These are phyloP conservation scores for Lutjanus erythropterus DNA, from an alignment of 2,113 vertebrate genomes.

Conservation along the genomic window DNA sequence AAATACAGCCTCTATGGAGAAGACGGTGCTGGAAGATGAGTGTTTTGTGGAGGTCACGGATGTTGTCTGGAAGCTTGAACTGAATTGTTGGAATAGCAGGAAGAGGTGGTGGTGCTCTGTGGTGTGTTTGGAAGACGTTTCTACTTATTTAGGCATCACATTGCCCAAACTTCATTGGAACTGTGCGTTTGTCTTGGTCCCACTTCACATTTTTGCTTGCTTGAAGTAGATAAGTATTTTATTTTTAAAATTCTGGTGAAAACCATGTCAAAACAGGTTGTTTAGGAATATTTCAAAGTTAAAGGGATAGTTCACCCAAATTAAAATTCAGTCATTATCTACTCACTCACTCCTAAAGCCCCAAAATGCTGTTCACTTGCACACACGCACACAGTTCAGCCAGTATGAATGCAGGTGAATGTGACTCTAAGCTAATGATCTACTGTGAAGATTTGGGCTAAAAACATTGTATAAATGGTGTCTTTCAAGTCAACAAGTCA, in stretches of 20 bases:
- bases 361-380: no score
- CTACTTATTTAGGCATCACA: neutral
- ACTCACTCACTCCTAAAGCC: no score
- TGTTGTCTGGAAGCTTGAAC: neutral
- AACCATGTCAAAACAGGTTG: neutral
- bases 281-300: no score
- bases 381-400: no score
- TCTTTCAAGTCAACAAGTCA: no score
- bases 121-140: neutral
- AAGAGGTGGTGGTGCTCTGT: neutral
- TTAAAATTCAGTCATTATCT: no score
- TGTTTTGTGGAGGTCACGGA: neutral
- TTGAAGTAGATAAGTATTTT: neutral
- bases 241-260: neutral
- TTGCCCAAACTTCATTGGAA: neutral
- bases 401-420: no score
- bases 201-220: neutral
- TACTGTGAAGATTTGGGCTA: no score
- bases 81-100: neutral
- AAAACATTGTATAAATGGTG: no score
- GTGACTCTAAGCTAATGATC: no score
- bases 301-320: no score
- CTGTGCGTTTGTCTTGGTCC: neutral
- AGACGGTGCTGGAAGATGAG: constrained; percentile 13
- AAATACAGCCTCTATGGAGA: constrained; percentile 2